Evolutionary conservation across 2,888 invertebrate species (phyloP).

Genomic region (Limnephilus auricula): DNA sequence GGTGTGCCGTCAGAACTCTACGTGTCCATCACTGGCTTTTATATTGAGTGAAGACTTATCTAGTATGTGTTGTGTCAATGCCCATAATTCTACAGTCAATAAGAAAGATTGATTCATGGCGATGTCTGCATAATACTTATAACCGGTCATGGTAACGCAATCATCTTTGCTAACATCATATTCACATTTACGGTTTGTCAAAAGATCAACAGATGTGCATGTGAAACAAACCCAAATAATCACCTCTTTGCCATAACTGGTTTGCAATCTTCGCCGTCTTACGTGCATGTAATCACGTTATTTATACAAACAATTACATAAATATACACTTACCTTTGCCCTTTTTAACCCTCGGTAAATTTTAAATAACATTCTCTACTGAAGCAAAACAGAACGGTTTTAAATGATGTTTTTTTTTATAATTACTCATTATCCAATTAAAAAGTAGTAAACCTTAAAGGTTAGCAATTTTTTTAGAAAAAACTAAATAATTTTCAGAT

Average conservation of each 20-base stretch:
- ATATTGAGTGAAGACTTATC: not conserved
- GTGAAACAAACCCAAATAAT: not conserved
- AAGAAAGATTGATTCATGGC: not conserved
- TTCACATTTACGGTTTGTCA: not conserved
- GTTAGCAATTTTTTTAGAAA: too few species aligned
- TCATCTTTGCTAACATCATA: not conserved
- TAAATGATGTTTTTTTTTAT: too few species aligned
- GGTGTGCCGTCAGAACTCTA: too few species aligned
- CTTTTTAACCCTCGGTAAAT: not conserved
- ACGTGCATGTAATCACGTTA: not conserved
- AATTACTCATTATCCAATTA: too few species aligned
- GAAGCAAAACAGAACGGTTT: not conserved
- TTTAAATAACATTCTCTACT: not conserved
- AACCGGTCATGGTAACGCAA: slow-evolving; percentile 5
- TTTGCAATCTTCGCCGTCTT: not conserved
- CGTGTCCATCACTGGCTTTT: not conserved
- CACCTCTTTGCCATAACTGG: not conserved
- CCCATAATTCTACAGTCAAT: not conserved
- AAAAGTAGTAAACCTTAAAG: too few species aligned
- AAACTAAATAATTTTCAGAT: too few species aligned
- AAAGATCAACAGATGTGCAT: not conserved
- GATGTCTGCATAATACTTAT: not conserved
- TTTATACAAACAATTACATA: not conserved
- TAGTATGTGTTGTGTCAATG: not conserved
- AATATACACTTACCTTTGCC: not conserved